Conservation (phyloP, 92 coral and sea anemone genomes). For the Pocillopora meandrina region DNA sequence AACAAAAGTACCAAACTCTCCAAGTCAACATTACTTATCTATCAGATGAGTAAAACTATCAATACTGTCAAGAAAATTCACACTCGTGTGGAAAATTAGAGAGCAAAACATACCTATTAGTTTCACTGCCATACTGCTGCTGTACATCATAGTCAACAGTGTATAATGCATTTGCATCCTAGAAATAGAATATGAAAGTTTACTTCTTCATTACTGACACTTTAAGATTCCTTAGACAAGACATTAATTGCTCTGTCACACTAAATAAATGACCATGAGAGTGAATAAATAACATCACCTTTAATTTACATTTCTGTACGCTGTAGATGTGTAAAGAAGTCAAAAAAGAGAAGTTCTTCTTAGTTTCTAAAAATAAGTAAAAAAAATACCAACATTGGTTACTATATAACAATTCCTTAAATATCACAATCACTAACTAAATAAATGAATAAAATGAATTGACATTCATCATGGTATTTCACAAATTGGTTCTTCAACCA, state of each 20-base stretch:
- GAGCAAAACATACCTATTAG: slow-evolving; percentile 66
- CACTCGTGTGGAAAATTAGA: too few species aligned
- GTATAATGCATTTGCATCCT: slow-evolving; percentile 89
- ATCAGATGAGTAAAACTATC: too few species aligned
- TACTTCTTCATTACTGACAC: too few species aligned
- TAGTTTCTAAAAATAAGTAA: slow-evolving; percentile 64
- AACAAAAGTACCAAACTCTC: too few species aligned
- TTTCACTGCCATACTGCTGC: slow-evolving; percentile 63
- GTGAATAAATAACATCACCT: slow-evolving; percentile 46
- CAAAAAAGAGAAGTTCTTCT: slow-evolving; percentile 63
- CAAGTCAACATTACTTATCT: too few species aligned
- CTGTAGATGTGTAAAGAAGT: slow-evolving; percentile 95
- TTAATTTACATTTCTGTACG: slow-evolving; percentile 76
- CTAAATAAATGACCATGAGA: neutral
- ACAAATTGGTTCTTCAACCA: too few species aligned
- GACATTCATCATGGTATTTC: too few species aligned
- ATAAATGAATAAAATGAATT: too few species aligned
- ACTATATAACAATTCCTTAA: too few species aligned
- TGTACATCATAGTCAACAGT: slow-evolving; percentile 83
- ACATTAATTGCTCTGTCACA: neutral
- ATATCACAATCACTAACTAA: too few species aligned
- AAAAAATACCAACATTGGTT: neutral
- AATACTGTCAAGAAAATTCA: too few species aligned
- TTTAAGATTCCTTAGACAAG: too few species aligned
- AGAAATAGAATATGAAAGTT: neutral